Base-by-base conservation (phyloP, 1,140 invertebrate genomes). In the Pachypsylla venusta region DNA sequence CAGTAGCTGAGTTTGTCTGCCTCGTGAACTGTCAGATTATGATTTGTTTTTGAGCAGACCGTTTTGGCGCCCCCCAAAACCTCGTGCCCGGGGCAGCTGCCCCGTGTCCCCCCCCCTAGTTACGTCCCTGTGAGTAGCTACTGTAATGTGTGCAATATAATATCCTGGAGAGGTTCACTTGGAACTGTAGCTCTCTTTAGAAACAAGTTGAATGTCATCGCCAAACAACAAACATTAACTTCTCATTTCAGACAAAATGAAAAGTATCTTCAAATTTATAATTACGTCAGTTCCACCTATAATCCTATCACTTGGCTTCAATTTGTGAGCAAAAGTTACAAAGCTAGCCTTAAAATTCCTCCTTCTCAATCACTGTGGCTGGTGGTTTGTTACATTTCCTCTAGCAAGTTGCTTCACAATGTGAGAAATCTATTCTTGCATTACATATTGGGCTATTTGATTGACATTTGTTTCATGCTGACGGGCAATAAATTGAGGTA, bases 261-360 rank as follows among this genome's bases (percentile, higher is more conserved):
- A 10, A 10, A 4, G n/a, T 48, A 79, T 27, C 76, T 78, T 22
- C 71, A 79, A 2, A 79, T 85, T 24, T 85, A 83, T 69, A 85
- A 86, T 67, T 85, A 79, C 66, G 81, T 84, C 5, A 83, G 81
- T 4, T 81, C 78, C 12, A 70, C 70, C 4, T 79, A 84, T 26
- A 79, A 83, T 61, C 80, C 79, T 22, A 71, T 86, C 5, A 81
- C 77, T 2, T 86, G 83, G 82, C 66, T 73, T 0, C 75, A 81
- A 26, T 84, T 81, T 65, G 71, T 73, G 61, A 57, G 68, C 1
- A 69, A 74, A 2, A 79, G 77, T 60, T 65, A 74, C 48, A 66
- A 70, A 1, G 70, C 74, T 57, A 74, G 75, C 0, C 63, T 74
- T 7, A 65, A 73, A 19, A 76, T 76, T 64, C 79, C 81, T 0